phyloP scores from a whole-genome alignment of 2,113 vertebrate genomes.

The Progne subis region DNA sequence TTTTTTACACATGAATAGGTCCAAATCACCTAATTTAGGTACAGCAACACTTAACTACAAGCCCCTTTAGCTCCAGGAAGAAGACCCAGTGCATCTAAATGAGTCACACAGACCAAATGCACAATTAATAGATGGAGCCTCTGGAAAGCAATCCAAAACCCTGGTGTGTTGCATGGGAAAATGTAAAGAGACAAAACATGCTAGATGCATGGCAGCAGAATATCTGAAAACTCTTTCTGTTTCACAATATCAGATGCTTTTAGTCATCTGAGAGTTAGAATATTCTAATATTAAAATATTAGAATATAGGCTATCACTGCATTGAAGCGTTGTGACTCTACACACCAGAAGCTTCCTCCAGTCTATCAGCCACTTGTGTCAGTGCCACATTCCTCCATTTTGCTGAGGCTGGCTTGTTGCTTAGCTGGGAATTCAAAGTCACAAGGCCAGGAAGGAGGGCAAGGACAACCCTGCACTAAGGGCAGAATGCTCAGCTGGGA shows the following conservation, averaged over 20 bases:
- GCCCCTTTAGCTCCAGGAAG: not conserved
- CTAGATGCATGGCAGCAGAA: not conserved
- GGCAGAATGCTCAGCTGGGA: not conserved
- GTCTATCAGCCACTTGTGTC: not conserved
- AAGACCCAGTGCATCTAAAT: not conserved
- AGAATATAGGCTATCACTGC: not conserved
- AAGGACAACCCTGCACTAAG: not conserved
- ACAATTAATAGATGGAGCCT: not conserved
- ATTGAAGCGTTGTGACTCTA: not conserved
- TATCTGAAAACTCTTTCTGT: not conserved
- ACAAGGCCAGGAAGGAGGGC: not conserved
- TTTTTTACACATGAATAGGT: not conserved
- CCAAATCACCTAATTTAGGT: not conserved
- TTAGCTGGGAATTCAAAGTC: not conserved
- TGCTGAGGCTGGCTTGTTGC: not conserved
- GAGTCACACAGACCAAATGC: not conserved
- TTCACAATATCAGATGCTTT: not conserved
- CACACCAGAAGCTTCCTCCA: not conserved
- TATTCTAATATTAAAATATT: not conserved
- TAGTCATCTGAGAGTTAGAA: not conserved
- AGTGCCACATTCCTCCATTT: not conserved
- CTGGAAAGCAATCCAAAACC: not conserved
- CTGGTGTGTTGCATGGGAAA: not conserved
- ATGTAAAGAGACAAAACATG: not conserved
- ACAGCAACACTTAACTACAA: not conserved